Conservation (phyloP, 2,888 invertebrate species). For the Caenorhabditis sp. region DNA sequence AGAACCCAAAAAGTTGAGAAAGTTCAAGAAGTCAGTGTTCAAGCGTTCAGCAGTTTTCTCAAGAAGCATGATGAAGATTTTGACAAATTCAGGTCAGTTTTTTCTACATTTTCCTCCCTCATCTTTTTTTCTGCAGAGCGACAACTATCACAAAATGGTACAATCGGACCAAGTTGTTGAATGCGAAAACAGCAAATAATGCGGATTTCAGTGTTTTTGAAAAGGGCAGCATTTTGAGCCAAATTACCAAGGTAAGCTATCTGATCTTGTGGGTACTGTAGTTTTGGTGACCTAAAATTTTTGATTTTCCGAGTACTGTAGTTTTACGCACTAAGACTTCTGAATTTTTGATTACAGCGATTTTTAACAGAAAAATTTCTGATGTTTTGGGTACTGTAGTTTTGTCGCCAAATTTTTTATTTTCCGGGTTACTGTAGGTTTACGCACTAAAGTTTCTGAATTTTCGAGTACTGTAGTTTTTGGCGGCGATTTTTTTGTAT, state of each 20-base stretch:
- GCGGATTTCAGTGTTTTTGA: slow-evolving; percentile 76
- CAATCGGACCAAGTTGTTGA: slow-evolving; percentile 82
- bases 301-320: too few relatives aligned
- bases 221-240: slow-evolving; percentile 32
- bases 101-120: not conserved
- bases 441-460: too few relatives aligned
- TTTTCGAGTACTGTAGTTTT: too few relatives aligned
- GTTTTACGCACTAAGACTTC: too few relatives aligned
- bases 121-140: slow-evolving; percentile 77
- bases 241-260: slow-evolving; percentile 28
- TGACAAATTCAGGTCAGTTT: slow-evolving; percentile 36
- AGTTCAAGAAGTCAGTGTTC: slow-evolving; percentile 10
- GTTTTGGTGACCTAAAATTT: too few relatives aligned
- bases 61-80: slow-evolving; percentile 9
- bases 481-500: too few relatives aligned
- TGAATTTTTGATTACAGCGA: too few relatives aligned
- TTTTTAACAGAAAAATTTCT: too few relatives aligned
- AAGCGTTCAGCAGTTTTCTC: slow-evolving; percentile 1
- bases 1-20: too few relatives aligned
- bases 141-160: slow-evolving; percentile 90
- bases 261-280: not conserved
- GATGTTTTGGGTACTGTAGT: too few relatives aligned
- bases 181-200: slow-evolving; percentile 74
- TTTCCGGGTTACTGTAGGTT: too few relatives aligned
- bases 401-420: too few relatives aligned